These are phyloP conservation scores for Atethmia centrago DNA, from an alignment of 2,888 invertebrate species.

Conservation along the genomic window DNA sequence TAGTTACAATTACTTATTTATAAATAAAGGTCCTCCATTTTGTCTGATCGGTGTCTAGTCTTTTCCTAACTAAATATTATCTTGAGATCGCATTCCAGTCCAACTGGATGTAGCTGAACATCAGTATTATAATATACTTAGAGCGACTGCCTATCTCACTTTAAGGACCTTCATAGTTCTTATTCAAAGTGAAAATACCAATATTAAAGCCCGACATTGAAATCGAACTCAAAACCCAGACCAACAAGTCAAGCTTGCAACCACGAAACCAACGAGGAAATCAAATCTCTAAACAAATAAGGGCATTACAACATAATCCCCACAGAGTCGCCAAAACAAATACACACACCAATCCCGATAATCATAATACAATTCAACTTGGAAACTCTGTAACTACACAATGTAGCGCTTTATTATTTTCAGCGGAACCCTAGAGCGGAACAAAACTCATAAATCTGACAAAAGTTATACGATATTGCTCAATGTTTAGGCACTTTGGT, in stretches of 20 bases:
- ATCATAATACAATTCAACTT: slow-evolving; percentile 57
- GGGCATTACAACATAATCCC: background rate
- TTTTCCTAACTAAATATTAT: background rate
- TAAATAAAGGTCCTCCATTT: background rate
- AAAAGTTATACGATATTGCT: slow-evolving; percentile 61
- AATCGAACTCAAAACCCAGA: background rate
- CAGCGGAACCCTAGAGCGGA: slow-evolving; percentile 48
- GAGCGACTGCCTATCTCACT: background rate
- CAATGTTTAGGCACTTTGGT: slow-evolving; percentile 46
- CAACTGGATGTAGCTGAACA: background rate
- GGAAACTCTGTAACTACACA: slow-evolving; percentile 57
- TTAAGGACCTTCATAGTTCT: background rate
- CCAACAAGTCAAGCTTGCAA: background rate
- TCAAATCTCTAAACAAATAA: slow-evolving; percentile 1
- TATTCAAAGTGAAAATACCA: background rate
- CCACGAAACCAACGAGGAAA: background rate
- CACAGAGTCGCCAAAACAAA: background rate
- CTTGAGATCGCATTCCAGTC: background rate
- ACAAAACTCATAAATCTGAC: slow-evolving; percentile 64
- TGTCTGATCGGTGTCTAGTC: background rate
- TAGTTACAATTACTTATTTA: too few species aligned
- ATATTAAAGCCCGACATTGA: background rate
- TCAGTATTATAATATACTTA: background rate
- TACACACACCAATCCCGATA: slow-evolving; percentile 32
- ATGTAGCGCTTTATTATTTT: slow-evolving; percentile 63